Conservation (phyloP, 1,140 invertebrate species). For the Drosophila ohnishii region DNA sequence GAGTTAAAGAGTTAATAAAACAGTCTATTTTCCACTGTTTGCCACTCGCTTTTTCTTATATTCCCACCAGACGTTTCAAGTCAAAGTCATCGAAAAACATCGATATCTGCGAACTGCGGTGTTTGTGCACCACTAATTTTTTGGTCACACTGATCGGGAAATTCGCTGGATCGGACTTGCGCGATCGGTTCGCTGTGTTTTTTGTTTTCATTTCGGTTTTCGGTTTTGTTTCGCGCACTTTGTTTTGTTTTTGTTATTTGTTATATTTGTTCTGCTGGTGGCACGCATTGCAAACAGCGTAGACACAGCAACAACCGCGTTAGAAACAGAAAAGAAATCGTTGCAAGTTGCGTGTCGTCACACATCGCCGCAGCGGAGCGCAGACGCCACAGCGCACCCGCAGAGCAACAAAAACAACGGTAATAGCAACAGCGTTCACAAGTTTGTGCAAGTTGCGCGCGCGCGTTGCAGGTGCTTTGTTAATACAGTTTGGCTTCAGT, state of each 20-base stretch:
- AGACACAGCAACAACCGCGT: not conserved
- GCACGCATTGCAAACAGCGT: slow-evolving; percentile 7
- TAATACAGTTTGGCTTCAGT: not conserved
- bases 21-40: too few species aligned
- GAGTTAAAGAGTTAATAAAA: too few species aligned
- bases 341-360: slow-evolving; percentile 35
- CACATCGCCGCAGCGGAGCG: slow-evolving; percentile 25
- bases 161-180: not conserved
- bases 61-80: too few species aligned
- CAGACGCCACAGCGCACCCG: slow-evolving; percentile 25
- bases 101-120: too few species aligned
- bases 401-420: slow-evolving; percentile 26
- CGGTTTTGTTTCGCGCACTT: slow-evolving; percentile 18
- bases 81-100: too few species aligned
- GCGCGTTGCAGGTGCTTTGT: slow-evolving; percentile 33
- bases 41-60: too few species aligned
- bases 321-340: slow-evolving; percentile 1
- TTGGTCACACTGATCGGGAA: not conserved
- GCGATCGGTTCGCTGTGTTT: not conserved
- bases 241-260: slow-evolving; percentile 22
- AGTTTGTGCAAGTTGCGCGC: slow-evolving; percentile 47
- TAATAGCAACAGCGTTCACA: slow-evolving; percentile 21
- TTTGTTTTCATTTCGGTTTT: slow-evolving; percentile 16
- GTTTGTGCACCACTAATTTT: too few species aligned
- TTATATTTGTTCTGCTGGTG: slow-evolving; percentile 7